phyloP scores from a whole-genome alignment of 2,888 invertebrate species.

The Dryobotodes eremita region DNA sequence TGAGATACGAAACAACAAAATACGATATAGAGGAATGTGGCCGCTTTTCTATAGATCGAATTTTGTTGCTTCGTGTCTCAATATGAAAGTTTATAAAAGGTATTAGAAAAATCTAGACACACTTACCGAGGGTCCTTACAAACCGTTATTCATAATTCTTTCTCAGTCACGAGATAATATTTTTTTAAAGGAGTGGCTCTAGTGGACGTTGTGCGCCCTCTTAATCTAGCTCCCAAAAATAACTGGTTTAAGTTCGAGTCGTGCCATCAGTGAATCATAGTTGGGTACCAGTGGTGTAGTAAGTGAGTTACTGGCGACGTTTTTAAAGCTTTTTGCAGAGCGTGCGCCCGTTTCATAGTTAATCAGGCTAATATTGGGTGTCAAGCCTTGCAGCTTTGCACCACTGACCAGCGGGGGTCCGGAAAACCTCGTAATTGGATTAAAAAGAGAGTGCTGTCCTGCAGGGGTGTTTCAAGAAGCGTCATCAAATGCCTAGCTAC shows the following conservation, averaged over 20 bases:
- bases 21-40: too few relatives aligned
- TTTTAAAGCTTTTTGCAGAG: conserved; percentile 88
- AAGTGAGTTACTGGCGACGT: conserved; percentile 86
- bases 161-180: too few relatives aligned
- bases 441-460: conserved; percentile 69
- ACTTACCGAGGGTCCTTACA: too few relatives aligned
- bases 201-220: too few relatives aligned
- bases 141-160: too few relatives aligned
- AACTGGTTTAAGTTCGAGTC: conserved; percentile 62
- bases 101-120: too few relatives aligned
- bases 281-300: conserved; percentile 75
- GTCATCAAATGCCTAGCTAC: conserved; percentile 2
- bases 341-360: conserved; percentile 79
- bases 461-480: conserved; percentile 56
- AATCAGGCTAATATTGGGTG: conserved; percentile 86
- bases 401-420: conserved; percentile 67
- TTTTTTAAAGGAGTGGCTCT: too few relatives aligned
- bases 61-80: too few relatives aligned
- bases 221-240: conserved; percentile 51
- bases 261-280: conserved; percentile 68
- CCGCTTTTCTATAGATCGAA: too few relatives aligned
- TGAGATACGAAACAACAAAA: too few relatives aligned
- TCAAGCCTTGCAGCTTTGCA: conserved; percentile 67
- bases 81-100: too few relatives aligned
- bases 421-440: conserved; percentile 73